Evolutionary conservation across 2,113 vertebrate genomes (phyloP).

Genomic region (Corvus moneduloides): DNA sequence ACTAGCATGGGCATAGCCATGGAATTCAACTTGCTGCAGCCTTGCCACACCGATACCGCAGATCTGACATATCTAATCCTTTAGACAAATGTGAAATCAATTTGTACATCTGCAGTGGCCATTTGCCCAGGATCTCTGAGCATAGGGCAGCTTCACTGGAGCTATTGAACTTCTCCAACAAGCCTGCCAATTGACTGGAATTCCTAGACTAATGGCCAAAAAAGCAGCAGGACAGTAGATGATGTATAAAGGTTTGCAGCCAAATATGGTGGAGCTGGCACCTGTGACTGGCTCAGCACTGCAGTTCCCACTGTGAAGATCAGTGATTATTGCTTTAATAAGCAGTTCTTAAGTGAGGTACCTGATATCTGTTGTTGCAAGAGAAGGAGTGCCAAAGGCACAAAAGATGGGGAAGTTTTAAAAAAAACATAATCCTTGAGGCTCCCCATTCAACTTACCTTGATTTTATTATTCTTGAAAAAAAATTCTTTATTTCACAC

Average conservation of each 20-base stretch:
- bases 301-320: conserved; percentile 70
- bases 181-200: conserved; percentile 29
- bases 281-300: conserved; percentile 36
- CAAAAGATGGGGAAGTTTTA: conserved; percentile 16
- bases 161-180: conserved; percentile 9
- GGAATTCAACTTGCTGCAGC: background rate
- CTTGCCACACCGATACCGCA: background rate
- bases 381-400: conserved; percentile 61
- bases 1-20: background rate
- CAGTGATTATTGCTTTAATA: conserved; percentile 68
- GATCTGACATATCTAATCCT: background rate
- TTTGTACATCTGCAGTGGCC: conserved; percentile 13
- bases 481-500: background rate
- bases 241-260: conserved; percentile 40
- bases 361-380: conserved; percentile 68
- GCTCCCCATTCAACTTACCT: background rate
- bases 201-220: background rate
- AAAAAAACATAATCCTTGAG: background rate
- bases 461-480: background rate
- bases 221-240: conserved; percentile 56
- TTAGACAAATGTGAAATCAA: background rate
- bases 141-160: background rate
- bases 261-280: conserved; percentile 59
- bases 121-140: conserved; percentile 33
- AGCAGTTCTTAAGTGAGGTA: conserved; percentile 73